Evolutionary conservation across 2,888 invertebrate genomes (phyloP).

Genomic region (Lasioglossum leucozonium): DNA sequence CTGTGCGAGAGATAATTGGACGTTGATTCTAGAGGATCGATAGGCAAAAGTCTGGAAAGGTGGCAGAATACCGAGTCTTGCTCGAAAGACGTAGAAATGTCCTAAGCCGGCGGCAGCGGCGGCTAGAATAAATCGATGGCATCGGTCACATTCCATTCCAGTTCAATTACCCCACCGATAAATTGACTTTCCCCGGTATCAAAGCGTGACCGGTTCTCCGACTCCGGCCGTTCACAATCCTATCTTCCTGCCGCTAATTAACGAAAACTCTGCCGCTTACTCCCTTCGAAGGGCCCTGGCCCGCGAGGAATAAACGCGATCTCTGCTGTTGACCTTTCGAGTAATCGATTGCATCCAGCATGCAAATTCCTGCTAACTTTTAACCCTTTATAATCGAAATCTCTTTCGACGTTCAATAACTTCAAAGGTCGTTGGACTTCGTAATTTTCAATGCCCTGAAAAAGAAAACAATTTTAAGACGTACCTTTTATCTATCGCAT

Average conservation of each 20-base stretch:
- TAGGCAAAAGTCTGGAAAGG: neutral
- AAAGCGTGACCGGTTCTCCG: constrained; percentile 42
- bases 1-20: constrained; percentile 1
- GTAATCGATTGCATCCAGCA: neutral
- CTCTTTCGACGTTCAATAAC: neutral
- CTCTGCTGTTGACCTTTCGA: neutral
- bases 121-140: constrained; percentile 51
- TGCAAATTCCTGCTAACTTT: neutral
- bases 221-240: constrained; percentile 28
- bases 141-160: constrained; percentile 64
- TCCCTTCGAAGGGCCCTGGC: neutral
- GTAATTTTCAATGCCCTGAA: neutral
- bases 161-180: constrained; percentile 64
- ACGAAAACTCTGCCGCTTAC: neutral
- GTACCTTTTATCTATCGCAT: neutral
- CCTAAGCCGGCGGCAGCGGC: constrained; percentile 11
- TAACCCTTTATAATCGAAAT: neutral
- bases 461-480: too few species aligned
- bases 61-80: neutral
- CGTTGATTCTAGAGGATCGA: neutral
- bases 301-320: constrained; percentile 1
- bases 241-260: constrained; percentile 36
- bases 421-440: neutral
- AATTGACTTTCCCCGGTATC: constrained; percentile 61
- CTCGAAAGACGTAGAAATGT: constrained; percentile 36